Evolutionary conservation across 2,888 invertebrate species (phyloP), one percentile per base, ranked within the genome.

Genomic region (Xestia c-nigrum): DNA sequence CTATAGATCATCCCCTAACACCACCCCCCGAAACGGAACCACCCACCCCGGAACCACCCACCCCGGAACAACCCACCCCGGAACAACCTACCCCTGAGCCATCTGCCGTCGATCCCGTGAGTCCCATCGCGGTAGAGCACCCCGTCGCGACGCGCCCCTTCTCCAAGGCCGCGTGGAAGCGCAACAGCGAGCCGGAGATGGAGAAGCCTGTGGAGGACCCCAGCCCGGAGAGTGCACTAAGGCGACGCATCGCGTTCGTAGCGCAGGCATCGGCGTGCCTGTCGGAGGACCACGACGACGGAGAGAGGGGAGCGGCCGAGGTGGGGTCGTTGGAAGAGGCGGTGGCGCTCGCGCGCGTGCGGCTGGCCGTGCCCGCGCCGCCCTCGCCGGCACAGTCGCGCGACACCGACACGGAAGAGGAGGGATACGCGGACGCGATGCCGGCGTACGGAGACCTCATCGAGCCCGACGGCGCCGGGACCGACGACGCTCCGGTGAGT

Each of bases 251-350:
- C 75, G 96, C 96, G 64, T 97, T 97, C 89, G 97, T 97, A 74
- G 95, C 97, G 79, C 97, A 97, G 85, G 93, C 97, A 74, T 96
- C 97, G 2, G 92, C 96, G 38, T 95, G 94, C 87, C 89, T 97
- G 66, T 97, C 97, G 86, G 97, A 97, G 92, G 97, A 97, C 64
- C 94, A 89, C 92, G 96, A 93, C 89, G 97, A 90, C 91, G 96
- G 79, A 93, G 96, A 89, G 94, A 90, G 91, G 94, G 96, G 90
- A 90, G 92, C 83, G 85, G 87, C 86, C 84, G 94, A 90, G 91
- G 96, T 96, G 95, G 97, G 94, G 96, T 97, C 93, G 92, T 93
- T 95, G 95, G 97, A 95, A 94, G 96, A 96, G 94, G 96, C 96
- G 92, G 97, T 95, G 94, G 95, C 93, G 91, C 92, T 94, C 90